Evolutionary conservation across 2,113 vertebrate genomes (phyloP).

Genomic region (Hystrix cristata): DNA sequence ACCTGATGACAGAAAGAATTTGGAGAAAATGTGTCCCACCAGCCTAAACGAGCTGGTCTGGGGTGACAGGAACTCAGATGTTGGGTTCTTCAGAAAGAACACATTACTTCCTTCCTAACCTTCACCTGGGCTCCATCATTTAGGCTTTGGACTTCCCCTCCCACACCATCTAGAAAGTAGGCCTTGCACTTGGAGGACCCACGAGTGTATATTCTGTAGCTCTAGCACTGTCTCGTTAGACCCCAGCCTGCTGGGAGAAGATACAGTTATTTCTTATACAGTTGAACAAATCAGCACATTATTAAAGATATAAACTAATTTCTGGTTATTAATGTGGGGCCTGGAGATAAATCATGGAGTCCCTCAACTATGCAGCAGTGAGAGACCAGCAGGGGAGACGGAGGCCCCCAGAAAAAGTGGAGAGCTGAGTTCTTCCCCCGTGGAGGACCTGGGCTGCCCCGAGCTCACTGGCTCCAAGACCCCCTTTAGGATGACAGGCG

Average conservation of each 20-base stretch:
- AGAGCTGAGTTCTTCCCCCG: not conserved
- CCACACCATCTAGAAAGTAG: not conserved
- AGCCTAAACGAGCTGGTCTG: not conserved
- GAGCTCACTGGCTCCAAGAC: not conserved
- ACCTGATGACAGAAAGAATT: not conserved
- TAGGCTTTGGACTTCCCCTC: not conserved
- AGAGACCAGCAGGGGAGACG: not conserved
- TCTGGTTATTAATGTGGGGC: slow-evolving; percentile 32
- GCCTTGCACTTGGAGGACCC: not conserved
- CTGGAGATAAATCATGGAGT: slow-evolving; percentile 38
- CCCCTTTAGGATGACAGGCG: slow-evolving; percentile 60
- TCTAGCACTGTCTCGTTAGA: slow-evolving; percentile 72
- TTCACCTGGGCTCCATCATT: not conserved
- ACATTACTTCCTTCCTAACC: accelerated
- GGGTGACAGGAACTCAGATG: not conserved
- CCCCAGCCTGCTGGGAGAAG: slow-evolving; percentile 27
- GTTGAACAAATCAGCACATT: slow-evolving; percentile 18
- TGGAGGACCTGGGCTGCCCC: not conserved
- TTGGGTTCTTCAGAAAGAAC: not conserved
- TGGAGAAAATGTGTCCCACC: not conserved
- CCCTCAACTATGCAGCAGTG: not conserved
- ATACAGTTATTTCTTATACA: not conserved
- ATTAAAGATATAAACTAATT: slow-evolving; percentile 74
- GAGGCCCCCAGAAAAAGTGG: not conserved
- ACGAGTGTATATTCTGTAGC: not conserved